phyloP scores from a whole-genome alignment of 2,113 vertebrate species.

The Ceuthmochares aereus region DNA sequence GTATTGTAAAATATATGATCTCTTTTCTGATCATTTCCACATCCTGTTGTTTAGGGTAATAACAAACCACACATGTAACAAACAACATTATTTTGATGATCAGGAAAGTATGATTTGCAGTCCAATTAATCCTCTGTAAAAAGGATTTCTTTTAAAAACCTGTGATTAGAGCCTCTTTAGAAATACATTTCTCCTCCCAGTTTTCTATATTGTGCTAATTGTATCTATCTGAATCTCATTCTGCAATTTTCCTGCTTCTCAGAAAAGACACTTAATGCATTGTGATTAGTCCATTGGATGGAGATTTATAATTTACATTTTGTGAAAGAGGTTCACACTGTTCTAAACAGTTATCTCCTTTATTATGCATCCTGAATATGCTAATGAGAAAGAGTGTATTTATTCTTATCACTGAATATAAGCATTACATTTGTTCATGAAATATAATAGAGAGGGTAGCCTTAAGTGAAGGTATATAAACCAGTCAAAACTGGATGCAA shows the following conservation, averaged over 20 bases:
- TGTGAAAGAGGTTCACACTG: neutral
- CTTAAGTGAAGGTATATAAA: conserved; percentile 11
- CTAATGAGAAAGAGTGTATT: neutral
- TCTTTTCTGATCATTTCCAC: neutral
- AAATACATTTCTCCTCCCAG: neutral
- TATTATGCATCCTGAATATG: conserved; percentile 23
- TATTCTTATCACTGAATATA: conserved; percentile 10
- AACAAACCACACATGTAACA: neutral
- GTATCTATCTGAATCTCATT: conserved; percentile 10
- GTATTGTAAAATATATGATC: neutral
- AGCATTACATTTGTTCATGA: neutral
- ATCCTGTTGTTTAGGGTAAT: conserved; percentile 31
- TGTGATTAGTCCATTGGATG: conserved; percentile 19
- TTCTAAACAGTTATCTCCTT: conserved; percentile 12
- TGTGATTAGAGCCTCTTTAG: conserved; percentile 40
- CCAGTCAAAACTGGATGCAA: neutral
- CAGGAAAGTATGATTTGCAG: neutral
- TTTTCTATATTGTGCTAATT: neutral
- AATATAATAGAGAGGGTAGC: neutral
- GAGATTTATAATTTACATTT: conserved; percentile 46
- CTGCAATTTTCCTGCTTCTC: conserved; percentile 26
- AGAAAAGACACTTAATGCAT: conserved; percentile 6
- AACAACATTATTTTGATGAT: conserved; percentile 25
- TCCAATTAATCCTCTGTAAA: conserved; percentile 44
- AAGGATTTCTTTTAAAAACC: conserved; percentile 4